Conservation (phyloP, 2,888 invertebrate genomes). For the Trichacis sp. region DNA sequence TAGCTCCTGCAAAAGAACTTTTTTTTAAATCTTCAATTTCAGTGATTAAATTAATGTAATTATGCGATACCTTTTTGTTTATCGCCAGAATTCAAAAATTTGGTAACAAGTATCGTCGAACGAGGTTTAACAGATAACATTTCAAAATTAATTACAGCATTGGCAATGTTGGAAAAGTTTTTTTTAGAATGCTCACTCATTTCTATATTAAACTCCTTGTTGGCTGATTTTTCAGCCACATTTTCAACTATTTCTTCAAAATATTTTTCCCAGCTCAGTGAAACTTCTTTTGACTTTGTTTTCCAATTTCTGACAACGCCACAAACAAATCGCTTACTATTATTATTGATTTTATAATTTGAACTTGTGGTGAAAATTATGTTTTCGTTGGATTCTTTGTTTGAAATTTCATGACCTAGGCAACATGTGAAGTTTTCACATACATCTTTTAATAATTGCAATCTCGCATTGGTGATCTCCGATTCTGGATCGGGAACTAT, state of each 20-base stretch:
- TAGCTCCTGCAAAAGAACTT: constrained; percentile 72
- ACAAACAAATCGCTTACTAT: constrained; percentile 68
- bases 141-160: constrained; percentile 78
- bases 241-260: constrained; percentile 51
- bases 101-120: constrained; percentile 73
- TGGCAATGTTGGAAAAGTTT: constrained; percentile 74
- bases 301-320: constrained; percentile 75
- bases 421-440: constrained; percentile 61
- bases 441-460: constrained; percentile 63
- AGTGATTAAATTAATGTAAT: no score
- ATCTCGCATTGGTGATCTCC: constrained; percentile 62
- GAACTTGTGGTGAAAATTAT: constrained; percentile 69
- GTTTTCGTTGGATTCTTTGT: constrained; percentile 58
- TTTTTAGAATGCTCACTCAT: constrained; percentile 71
- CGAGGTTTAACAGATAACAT: constrained; percentile 77
- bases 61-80: constrained; percentile 69
- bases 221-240: constrained; percentile 70
- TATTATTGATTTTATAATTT: constrained; percentile 54
- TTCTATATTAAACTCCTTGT: constrained; percentile 75
- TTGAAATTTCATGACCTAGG: constrained; percentile 53
- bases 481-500: constrained; percentile 54
- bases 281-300: constrained; percentile 71
- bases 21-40: no score
- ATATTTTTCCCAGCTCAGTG: constrained; percentile 71
- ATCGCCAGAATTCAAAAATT: constrained; percentile 59